phyloP scores from a whole-genome alignment of 1,140 invertebrate genomes.

The Dysdera silvatica region DNA sequence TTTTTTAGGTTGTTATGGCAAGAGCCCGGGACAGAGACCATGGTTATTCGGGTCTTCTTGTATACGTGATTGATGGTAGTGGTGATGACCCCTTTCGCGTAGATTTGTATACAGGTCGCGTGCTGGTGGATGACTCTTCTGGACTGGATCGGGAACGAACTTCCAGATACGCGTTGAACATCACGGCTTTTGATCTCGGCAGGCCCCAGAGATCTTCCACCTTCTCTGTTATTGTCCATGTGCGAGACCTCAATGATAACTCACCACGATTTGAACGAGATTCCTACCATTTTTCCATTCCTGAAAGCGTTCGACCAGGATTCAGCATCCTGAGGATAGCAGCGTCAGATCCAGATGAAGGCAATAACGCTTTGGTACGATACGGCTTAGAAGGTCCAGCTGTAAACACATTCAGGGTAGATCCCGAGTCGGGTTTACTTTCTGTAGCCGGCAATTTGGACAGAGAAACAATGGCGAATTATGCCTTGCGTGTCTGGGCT shows the following conservation, averaged over 20 bases:
- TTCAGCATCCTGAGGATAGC: constrained; percentile 55
- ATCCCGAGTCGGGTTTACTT: constrained; percentile 66
- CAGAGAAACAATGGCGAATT: constrained; percentile 69
- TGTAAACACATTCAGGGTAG: constrained; percentile 76
- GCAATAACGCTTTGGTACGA: constrained; percentile 66
- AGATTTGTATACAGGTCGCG: constrained; percentile 67
- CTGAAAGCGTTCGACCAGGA: constrained; percentile 54
- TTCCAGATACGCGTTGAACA: constrained; percentile 71
- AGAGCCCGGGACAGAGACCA: constrained; percentile 71
- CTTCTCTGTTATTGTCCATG: constrained; percentile 58
- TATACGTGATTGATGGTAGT: constrained; percentile 76
- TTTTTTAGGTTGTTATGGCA: constrained; percentile 53
- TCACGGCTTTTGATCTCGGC: constrained; percentile 80
- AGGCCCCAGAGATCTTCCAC: constrained; percentile 67
- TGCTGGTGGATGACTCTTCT: constrained; percentile 77
- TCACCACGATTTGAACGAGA: constrained; percentile 46
- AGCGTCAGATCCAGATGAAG: constrained; percentile 68
- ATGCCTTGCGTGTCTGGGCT: constrained; percentile 73
- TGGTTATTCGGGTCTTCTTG: constrained; percentile 82
- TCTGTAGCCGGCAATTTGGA: constrained; percentile 68
- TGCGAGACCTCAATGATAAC: constrained; percentile 48
- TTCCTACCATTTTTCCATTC: constrained; percentile 53
- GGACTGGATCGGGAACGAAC: constrained; percentile 80
- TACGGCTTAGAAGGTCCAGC: constrained; percentile 71
- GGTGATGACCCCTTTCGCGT: constrained; percentile 69